Percentiles rank a stretch among this genome's conserved stretches.
These are phyloP conservation scores for Belgica antarctica DNA, from an alignment of 2,888 invertebrate species.

Conservation along the genomic window DNA sequence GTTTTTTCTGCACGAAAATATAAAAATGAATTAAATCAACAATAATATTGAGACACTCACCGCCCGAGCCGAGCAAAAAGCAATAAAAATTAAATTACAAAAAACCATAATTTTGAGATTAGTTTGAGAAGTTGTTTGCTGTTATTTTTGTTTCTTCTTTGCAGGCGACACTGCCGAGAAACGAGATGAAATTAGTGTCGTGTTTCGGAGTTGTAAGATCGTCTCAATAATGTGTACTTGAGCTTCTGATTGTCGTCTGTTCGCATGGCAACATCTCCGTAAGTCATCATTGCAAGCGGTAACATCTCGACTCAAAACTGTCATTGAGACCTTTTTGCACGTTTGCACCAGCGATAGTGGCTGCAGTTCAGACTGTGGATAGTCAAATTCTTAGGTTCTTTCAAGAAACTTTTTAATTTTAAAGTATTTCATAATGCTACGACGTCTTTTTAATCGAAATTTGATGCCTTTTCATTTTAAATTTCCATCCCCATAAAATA, in stretches of 20 bases:
- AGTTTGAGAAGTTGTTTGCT: not conserved
- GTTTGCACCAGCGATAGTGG: no score
- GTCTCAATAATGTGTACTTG: not conserved
- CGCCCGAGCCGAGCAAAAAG: not conserved
- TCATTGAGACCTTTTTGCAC: no score
- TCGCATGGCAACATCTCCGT: no score
- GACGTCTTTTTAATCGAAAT: no score
- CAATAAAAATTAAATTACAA: not conserved
- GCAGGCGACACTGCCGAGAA: not conserved
- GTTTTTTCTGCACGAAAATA: not conserved
- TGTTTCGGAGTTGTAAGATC: not conserved
- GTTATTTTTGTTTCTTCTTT: not conserved
- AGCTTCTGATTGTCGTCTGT: not conserved
- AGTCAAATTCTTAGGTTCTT: no score
- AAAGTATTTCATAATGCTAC: no score
- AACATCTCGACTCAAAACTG: no score
- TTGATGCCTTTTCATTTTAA: no score
- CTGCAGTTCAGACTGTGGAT: no score
- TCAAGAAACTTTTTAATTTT: no score
- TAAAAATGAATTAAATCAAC: not conserved
- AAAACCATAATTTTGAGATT: not conserved
- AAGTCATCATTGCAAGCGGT: no score
- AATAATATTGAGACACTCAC: conserved; percentile 16
- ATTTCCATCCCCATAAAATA: no score
- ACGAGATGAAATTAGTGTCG: not conserved